Conservation (phyloP, 2,797 vertebrate genomes). For the Tenualosa ilisha region DNA sequence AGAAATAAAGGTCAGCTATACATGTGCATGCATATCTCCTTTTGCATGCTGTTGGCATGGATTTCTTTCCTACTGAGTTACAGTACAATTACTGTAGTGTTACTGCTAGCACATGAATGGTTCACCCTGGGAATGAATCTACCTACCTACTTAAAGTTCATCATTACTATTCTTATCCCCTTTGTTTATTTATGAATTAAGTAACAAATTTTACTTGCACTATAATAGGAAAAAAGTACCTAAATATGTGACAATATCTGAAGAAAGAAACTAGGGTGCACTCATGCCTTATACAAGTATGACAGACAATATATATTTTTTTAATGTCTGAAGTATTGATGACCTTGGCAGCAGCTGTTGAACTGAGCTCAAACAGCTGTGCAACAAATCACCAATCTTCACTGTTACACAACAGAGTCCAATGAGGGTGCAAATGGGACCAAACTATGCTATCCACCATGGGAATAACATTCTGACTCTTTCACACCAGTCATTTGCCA, state of each 20-base stretch:
- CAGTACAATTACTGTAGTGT: no score
- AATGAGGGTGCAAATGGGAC: background rate
- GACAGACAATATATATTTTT: background rate
- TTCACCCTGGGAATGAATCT: no score
- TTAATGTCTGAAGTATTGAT: background rate
- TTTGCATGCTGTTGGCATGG: no score
- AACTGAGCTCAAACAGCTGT: background rate
- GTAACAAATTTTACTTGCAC: no score
- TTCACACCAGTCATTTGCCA: constrained; percentile 7
- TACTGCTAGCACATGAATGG: no score
- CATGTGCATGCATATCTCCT: no score
- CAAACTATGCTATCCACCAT: background rate
- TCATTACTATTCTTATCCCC: background rate
- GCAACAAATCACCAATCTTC: background rate
- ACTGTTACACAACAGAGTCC: background rate
- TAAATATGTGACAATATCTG: background rate
- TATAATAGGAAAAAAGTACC: no score
- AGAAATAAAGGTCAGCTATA: background rate
- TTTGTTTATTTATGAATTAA: background rate
- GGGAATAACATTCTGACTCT: background rate
- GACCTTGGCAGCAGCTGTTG: background rate
- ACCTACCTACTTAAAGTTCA: background rate
- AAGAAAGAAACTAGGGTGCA: background rate
- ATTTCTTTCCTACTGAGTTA: no score
- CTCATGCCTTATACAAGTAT: background rate